Conservation (phyloP, 2,888 invertebrate species). For the Xanthorhoe spadicearia region DNA sequence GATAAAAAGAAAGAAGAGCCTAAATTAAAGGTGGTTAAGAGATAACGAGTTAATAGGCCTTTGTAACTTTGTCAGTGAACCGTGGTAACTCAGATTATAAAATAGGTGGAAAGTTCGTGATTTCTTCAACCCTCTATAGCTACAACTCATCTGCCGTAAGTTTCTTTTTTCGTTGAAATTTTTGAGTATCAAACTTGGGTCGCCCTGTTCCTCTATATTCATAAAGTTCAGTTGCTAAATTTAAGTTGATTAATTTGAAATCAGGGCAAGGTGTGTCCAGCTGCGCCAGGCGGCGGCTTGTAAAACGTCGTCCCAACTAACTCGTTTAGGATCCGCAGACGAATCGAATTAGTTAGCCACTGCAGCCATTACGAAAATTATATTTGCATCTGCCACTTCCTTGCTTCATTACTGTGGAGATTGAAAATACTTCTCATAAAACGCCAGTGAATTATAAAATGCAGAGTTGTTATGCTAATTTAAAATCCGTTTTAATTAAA, state of each 20-base stretch:
- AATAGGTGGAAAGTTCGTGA: constrained; percentile 31
- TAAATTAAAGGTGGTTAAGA: constrained; percentile 83
- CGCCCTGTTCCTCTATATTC: neutral
- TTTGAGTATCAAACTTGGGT: neutral
- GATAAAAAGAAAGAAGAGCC: constrained; percentile 84
- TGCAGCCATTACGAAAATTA: constrained; percentile 78
- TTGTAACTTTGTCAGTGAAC: constrained; percentile 66
- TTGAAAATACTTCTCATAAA: constrained; percentile 33
- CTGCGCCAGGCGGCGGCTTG: constrained; percentile 50
- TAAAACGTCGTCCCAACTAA: constrained; percentile 65
- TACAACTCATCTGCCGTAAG: constrained; percentile 10
- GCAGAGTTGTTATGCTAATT: constrained; percentile 14
- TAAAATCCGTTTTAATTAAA: constrained; percentile 10
- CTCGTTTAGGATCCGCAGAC: constrained; percentile 78
- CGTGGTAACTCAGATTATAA: constrained; percentile 45
- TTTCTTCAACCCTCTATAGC: constrained; percentile 15
- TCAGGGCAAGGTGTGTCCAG: constrained; percentile 40
- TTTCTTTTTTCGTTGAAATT: constrained; percentile 3
- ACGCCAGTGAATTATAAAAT: constrained; percentile 22
- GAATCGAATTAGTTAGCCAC: constrained; percentile 79
- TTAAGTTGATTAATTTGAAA: constrained; percentile 38
- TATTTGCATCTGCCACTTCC: constrained; percentile 72
- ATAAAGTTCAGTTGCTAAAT: constrained; percentile 12
- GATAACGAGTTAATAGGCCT: constrained; percentile 83
- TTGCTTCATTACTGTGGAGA: constrained; percentile 59